Conservation (phyloP, 2,113 vertebrate genomes). For the Talpa occidentalis region DNA sequence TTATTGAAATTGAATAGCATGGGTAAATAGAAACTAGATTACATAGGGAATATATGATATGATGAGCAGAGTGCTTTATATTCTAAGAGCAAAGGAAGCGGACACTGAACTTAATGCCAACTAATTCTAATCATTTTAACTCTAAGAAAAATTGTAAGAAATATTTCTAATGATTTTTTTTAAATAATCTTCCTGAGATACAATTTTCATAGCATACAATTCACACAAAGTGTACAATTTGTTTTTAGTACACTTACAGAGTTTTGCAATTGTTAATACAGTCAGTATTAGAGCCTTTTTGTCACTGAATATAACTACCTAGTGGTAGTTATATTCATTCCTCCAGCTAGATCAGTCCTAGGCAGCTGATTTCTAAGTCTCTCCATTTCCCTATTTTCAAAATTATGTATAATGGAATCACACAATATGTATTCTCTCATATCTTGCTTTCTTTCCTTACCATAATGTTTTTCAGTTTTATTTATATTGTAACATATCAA, state of each 20-base stretch:
- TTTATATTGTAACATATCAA: not conserved
- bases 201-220: not conserved
- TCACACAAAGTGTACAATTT: not conserved
- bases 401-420: not conserved
- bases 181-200: not conserved
- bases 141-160: not conserved
- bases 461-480: not conserved
- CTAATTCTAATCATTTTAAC: not conserved
- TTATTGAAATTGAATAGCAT: not conserved
- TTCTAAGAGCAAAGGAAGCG: not conserved
- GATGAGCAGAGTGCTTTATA: not conserved
- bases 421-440: not conserved
- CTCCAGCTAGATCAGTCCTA: not conserved
- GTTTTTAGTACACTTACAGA: not conserved
- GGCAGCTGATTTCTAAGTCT: not conserved
- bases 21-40: not conserved
- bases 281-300: not conserved
- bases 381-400: not conserved
- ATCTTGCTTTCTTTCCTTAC: not conserved
- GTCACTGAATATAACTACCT: rapidly evolving
- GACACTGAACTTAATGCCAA: not conserved
- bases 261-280: not conserved
- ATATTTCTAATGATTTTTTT: not conserved
- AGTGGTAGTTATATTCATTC: not conserved
- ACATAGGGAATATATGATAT: too few species aligned